phyloP scores from a whole-genome alignment of 2,888 invertebrate species.

The Nysson spinosus region DNA sequence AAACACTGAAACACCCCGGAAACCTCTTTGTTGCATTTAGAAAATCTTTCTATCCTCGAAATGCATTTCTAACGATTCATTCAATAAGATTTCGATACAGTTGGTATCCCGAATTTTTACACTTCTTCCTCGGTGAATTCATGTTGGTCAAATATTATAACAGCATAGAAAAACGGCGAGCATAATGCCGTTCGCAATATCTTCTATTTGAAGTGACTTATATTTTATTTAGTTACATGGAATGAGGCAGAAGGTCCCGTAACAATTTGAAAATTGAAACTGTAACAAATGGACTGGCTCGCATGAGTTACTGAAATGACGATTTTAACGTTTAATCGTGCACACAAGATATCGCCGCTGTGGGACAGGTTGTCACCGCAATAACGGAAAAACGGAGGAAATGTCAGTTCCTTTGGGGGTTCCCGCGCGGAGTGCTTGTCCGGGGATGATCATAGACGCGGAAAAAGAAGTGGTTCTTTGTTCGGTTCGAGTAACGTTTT shows the following conservation, averaged over 20 bases:
- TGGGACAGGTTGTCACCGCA: not conserved
- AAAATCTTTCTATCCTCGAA: not conserved
- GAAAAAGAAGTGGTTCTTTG: constrained; percentile 13
- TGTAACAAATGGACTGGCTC: not conserved
- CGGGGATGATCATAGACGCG: not conserved
- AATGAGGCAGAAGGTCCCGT: too few species aligned
- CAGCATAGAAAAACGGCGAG: too few species aligned
- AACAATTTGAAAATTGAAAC: not conserved
- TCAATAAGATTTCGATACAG: too few species aligned
- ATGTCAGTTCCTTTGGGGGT: constrained; percentile 9
- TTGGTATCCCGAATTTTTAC: too few species aligned
- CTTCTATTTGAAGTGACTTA: too few species aligned
- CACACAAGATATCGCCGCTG: constrained; percentile 15
- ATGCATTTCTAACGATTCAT: too few species aligned
- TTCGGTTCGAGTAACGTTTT: constrained; percentile 34
- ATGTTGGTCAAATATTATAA: too few species aligned
- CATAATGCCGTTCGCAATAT: too few species aligned
- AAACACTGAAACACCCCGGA: constrained; percentile 1
- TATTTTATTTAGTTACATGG: too few species aligned
- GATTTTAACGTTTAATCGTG: constrained; percentile 4
- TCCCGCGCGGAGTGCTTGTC: constrained; percentile 7
- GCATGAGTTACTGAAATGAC: not conserved
- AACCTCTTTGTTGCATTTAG: too few species aligned
- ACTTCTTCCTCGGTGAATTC: too few species aligned
- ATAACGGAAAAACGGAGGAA: constrained; percentile 10